Evolutionary conservation across 2,888 invertebrate species (phyloP), one percentile per base, ranked within the genome.

Genomic region (Cremastinae sp.): DNA sequence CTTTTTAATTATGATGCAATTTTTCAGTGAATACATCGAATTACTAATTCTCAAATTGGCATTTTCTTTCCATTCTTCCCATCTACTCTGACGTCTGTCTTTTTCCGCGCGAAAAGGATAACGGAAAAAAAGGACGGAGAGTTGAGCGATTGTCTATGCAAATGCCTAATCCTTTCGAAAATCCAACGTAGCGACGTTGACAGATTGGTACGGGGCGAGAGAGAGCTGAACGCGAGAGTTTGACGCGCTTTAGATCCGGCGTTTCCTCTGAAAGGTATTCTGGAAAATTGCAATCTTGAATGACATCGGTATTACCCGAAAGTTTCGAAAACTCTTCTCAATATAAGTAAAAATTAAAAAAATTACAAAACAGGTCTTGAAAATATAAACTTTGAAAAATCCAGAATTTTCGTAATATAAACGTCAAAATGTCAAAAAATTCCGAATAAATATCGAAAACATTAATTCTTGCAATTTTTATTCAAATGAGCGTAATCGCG

Each of bases 61-160:
- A 18, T 55, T 61, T 45, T 9, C 37, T 10, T 51, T 37, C 49
- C 37, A 14, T 35, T 5, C 37, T 9, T 14, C 12, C 12, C 51
- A 14, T 61, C 55, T 18, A n/a, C 10, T 1, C 14, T 18, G 28
- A 41, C 14, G 35, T 8, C 58, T 65, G 8, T 51, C 28, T 49
- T 58, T 53, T 37, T 28, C 43, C 45, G 14, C 9, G 43, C 20
- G 5, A 35, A 70, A 53, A 55, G 28, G 35, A 43, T 22, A 47
- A 56, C 16, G 45, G 16, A n/a, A 37, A 58, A 20, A 35, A 16
- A 45, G 41, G 41, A 66, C 49, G 58, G 51, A 66, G 74, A 61
- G 69, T 75, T 88, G 89, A 89, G 85, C 84, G 87, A 88, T 89
- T 84, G 88, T 88, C 85, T 88, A 89, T 89, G 89, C 89, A 88